Evolutionary conservation across 2,888 invertebrate genomes (phyloP), one percentile per base, ranked within the genome.

Genomic region (Cantharis rufa): DNA sequence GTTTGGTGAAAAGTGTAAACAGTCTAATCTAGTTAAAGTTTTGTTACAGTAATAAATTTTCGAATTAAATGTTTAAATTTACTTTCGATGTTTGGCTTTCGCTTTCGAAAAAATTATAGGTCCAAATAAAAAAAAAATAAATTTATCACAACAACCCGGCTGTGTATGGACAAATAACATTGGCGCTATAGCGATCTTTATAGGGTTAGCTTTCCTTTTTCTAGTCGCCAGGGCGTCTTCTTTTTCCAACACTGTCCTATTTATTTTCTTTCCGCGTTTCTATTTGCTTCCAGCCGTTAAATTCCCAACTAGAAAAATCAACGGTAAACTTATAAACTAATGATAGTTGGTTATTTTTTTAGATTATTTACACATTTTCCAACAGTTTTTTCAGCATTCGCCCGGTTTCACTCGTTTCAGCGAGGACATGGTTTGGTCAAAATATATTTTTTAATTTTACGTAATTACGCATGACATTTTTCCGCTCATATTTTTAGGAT

Each of bases 121-220:
- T 48, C 69, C 10, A 13, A 18, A 28, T 62, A 62, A 69, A 18
- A 32, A n/a, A 75, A 76, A 32, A 75, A 76, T 24, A 76, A 71
- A 69, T 76, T 76, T 76, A 76, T 76, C 76, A 72, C 71, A 72
- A 76, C 72, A 69, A 16, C 69, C 72, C 76, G 69, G n/a, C n/a
- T 16, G 76, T 72, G 48, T 62, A 69, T 62, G 69, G 62, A 69
- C 69, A 72, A 76, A 76, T 72, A 72, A 72, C 68, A 63, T 18
- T 63, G 69, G 21, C 64, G 63, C 71, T 32, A 61, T 74, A 24
- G 70, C 61, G 48, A 70, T 71, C 28, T 71, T 75, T 71, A 70
- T 48, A 28, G 62, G 48, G 48, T 70, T 66, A 48, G 24, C 68
- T 66, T 70, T 71, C 70, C 75, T 71, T 71, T 70, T 71, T 74